phyloP scores from a whole-genome alignment of 2,113 vertebrate species.

The Percopsis transmontana region DNA sequence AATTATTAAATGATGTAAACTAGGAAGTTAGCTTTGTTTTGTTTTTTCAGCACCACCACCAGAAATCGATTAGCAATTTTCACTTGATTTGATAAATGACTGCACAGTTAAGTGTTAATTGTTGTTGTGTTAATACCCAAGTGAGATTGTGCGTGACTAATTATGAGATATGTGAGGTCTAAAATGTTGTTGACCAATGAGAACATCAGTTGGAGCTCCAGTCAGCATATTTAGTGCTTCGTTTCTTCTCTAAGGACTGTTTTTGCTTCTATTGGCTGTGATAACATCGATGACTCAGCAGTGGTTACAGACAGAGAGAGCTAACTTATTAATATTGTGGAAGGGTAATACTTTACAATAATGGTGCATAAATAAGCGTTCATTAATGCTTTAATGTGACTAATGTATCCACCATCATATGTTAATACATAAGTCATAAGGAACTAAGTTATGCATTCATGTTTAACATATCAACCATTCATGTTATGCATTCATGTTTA shows the following conservation, averaged over 20 bases:
- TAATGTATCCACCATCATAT: no score
- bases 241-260: conserved; percentile 30
- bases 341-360: no score
- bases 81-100: conserved; percentile 40
- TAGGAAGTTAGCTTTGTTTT: neutral
- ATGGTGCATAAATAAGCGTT: no score
- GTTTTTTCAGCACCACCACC: neutral
- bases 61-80: conserved; percentile 36
- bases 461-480: no score
- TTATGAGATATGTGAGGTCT: conserved; percentile 44
- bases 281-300: conserved; percentile 38
- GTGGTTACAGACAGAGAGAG: conserved; percentile 22
- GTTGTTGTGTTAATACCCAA: conserved; percentile 9
- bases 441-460: no score
- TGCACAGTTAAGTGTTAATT: conserved; percentile 9
- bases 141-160: conserved; percentile 45
- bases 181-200: conserved; percentile 56
- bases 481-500: no score
- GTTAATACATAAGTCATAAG: no score
- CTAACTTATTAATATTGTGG: neutral
- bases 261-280: conserved; percentile 38
- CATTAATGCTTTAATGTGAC: no score
- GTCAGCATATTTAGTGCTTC: conserved; percentile 68
- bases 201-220: conserved; percentile 32
- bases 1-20: no score